Percentiles rank a stretch among this genome's conserved stretches.
phyloP scores from a whole-genome alignment of 2,797 vertebrate species.

The Enteromius viviparus region DNA sequence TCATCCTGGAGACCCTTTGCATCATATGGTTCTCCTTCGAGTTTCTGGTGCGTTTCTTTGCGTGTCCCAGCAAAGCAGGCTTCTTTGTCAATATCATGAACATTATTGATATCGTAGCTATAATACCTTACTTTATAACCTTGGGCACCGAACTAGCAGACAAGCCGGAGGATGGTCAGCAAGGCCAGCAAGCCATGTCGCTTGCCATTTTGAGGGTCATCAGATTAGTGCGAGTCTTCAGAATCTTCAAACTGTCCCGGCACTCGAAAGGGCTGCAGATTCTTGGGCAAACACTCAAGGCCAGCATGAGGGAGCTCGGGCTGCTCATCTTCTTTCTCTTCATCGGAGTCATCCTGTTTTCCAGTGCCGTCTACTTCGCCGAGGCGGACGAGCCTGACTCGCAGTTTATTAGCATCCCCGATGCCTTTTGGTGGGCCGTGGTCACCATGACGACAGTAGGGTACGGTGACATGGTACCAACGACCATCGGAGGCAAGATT shows the following conservation, averaged over 20 bases:
- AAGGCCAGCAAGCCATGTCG: slow-evolving; percentile 98
- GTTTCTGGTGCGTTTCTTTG: slow-evolving; percentile 96
- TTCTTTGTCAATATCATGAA: slow-evolving; percentile 99
- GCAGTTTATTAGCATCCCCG: slow-evolving; percentile 88
- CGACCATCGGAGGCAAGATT: slow-evolving; percentile 89
- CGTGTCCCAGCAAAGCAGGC: slow-evolving; percentile 96
- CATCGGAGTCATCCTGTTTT: slow-evolving; percentile 98
- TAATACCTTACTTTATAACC: slow-evolving; percentile 98
- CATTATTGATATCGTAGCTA: slow-evolving; percentile 99
- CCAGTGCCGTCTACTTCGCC: slow-evolving; percentile 97
- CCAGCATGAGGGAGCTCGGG: slow-evolving; percentile 95
- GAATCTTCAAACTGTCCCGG: slow-evolving; percentile 97
- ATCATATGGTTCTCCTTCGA: slow-evolving; percentile 99
- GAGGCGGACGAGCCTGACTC: slow-evolving; percentile 90
- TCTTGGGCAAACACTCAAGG: slow-evolving; percentile 95
- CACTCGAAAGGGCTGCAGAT: slow-evolving; percentile 98
- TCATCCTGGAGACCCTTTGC: slow-evolving; percentile 98
- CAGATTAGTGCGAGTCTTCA: slow-evolving; percentile 93
- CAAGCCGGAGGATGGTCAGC: slow-evolving; percentile 91
- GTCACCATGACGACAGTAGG: slow-evolving; percentile 92
- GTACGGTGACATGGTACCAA: slow-evolving; percentile 91
- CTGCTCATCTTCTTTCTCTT: slow-evolving; percentile 98
- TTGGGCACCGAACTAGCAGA: slow-evolving; percentile 95
- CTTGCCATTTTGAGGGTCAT: slow-evolving; percentile 97
- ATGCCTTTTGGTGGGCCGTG: slow-evolving; percentile 92